Percentiles rank a stretch among this genome's conserved stretches.
Evolutionary conservation across 2,888 invertebrate species (phyloP).

Genomic region (Cephus sareptanus): DNA sequence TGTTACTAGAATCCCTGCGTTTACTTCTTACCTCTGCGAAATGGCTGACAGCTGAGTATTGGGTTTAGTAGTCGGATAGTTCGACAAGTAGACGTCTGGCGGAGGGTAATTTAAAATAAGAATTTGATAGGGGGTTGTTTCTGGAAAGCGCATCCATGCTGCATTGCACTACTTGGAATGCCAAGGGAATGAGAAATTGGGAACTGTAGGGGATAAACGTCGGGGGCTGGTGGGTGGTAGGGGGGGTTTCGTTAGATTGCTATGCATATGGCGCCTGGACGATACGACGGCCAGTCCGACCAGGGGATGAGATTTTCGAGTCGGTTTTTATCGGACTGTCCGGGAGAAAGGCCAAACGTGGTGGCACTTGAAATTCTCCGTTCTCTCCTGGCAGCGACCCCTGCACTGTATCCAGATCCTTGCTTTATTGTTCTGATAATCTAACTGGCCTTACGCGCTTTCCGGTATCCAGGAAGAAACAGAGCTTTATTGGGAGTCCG

Average conservation of each 20-base stretch:
- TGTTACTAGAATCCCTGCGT: too few species aligned
- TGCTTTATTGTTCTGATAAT: too few species aligned
- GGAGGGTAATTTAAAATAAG: background rate
- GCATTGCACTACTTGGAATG: too few species aligned
- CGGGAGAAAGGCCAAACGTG: conserved; percentile 29
- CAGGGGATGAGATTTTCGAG: conserved; percentile 49
- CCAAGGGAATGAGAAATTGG: conserved; percentile 2
- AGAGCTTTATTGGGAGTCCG: too few species aligned
- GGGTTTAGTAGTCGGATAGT: too few species aligned
- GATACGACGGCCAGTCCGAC: conserved; percentile 52
- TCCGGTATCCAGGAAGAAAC: too few species aligned
- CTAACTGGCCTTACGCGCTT: too few species aligned
- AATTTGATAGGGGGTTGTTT: too few species aligned
- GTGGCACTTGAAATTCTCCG: conserved; percentile 29
- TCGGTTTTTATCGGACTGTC: conserved; percentile 57
- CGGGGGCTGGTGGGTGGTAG: conserved; percentile 18
- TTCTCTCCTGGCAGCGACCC: conserved; percentile 19
- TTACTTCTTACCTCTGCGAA: too few species aligned
- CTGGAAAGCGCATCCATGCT: too few species aligned
- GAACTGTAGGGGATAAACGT: conserved; percentile 5
- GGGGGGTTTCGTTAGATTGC: conserved; percentile 55
- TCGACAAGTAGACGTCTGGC: conserved; percentile 8
- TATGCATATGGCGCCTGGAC: conserved; percentile 57
- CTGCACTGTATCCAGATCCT: background rate
- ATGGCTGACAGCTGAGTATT: too few species aligned